A percentile compares a stretch with the other conserved stretches of the same genome.
Conservation (phyloP, 2,113 vertebrate species). For the Upupa epops region DNA sequence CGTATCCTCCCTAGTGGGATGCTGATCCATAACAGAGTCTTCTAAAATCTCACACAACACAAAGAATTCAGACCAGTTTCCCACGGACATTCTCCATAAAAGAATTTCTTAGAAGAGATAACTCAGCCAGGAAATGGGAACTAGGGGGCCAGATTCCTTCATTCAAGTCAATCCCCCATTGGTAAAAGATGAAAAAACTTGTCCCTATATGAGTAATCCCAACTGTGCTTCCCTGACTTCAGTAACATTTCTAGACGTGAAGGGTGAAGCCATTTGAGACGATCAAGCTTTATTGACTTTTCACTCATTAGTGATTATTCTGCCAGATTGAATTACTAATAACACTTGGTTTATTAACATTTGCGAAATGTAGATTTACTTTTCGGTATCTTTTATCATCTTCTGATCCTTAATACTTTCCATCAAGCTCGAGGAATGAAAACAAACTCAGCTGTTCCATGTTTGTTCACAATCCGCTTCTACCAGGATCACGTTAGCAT, state of each 20-base stretch:
- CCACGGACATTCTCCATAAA: conserved; percentile 29
- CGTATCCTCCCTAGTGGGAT: conserved; percentile 24
- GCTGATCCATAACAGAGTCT: neutral
- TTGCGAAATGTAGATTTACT: conserved; percentile 2
- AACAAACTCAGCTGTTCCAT: conserved; percentile 28
- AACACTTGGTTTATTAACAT: conserved; percentile 1
- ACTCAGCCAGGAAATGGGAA: conserved; percentile 51
- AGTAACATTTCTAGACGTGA: neutral
- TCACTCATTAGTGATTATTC: conserved; percentile 10
- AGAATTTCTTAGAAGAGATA: conserved; percentile 53
- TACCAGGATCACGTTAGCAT: neutral
- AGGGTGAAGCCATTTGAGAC: neutral
- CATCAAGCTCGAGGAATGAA: neutral
- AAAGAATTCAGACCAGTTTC: conserved; percentile 55
- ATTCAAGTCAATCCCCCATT: neutral
- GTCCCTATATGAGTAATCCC: conserved; percentile 28
- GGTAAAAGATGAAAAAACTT: neutral
- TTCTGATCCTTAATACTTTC: conserved; percentile 12
- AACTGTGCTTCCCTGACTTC: neutral
- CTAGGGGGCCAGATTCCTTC: conserved; percentile 26
- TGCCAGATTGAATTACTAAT: conserved; percentile 19
- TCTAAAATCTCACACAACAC: conserved; percentile 35
- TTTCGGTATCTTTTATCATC: neutral
- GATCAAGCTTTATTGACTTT: conserved; percentile 40
- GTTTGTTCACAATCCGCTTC: neutral